Evolutionary conservation across 2,888 invertebrate genomes (phyloP).

Genomic region (Leptinotarsa haldemani): DNA sequence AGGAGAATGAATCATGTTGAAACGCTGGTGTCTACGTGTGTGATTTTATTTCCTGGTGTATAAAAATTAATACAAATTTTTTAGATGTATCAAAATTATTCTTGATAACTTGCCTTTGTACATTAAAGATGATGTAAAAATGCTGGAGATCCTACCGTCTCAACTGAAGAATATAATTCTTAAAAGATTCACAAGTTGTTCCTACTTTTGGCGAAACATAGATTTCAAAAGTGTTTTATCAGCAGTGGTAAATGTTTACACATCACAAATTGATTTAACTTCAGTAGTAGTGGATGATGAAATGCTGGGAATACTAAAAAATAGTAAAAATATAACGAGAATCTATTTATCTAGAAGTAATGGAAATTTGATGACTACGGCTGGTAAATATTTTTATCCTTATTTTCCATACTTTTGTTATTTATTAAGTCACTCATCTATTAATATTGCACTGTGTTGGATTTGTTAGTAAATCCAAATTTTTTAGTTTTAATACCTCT

Average conservation of each 20-base stretch:
- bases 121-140: constrained; percentile 42
- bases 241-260: constrained; percentile 54
- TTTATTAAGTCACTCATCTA: no score
- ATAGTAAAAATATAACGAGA: constrained; percentile 54
- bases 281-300: constrained; percentile 56
- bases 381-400: constrained; percentile 46
- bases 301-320: constrained; percentile 54
- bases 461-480: no score
- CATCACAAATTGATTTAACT: constrained; percentile 57
- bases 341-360: constrained; percentile 53
- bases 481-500: no score
- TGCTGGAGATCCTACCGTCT: constrained; percentile 50
- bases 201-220: constrained; percentile 52
- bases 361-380: constrained; percentile 48
- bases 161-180: constrained; percentile 57
- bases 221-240: constrained; percentile 52
- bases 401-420: not conserved
- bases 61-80: constrained; percentile 25
- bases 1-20: not conserved
- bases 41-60: not conserved
- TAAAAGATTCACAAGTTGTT: constrained; percentile 51
- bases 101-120: constrained; percentile 51
- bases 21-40: not conserved
- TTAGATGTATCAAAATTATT: constrained; percentile 48
- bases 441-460: no score